Base-by-base conservation (phyloP, 2,113 vertebrate genomes). In the Mastomys natalensis region DNA sequence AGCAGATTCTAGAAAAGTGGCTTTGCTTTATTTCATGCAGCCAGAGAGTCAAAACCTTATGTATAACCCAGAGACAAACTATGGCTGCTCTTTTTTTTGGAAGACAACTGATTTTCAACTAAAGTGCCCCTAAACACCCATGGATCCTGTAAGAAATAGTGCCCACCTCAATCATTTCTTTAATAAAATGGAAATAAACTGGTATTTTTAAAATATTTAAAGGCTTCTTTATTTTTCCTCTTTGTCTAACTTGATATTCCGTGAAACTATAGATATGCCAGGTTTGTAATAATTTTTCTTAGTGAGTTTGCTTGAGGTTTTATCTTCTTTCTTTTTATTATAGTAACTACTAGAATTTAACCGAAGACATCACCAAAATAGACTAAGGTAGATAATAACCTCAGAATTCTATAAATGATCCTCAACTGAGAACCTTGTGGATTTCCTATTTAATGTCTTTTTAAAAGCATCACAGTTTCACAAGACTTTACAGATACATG, bases 261-360 rank as follows among this genome's bases (percentile, higher is more conserved):
- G 51, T 68, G 80, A 76, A 97, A 93, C 89, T 96, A 97, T 96
- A 95, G 96, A 73, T 90, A 84, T 95, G 94, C 72, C 8, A 91
- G 94, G 29, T 43, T 26, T 95, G 34, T 93, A 93, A 97, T 97
- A 94, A 96, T 97, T 98, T 98, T 98, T 97, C 97, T 97, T 97
- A 98, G 96, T 98, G 96, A 95, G 97, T 98, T 98, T 98, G 95
- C 96, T 98, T 97, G 97, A 98, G 89, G 64, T 97, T 97, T 98
- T 97, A 95, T 88, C 48, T 89, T 95, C 95, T 34, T 95, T 51
- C 85, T 92, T 91, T 77, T 96, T 64, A 89, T 98, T 97, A 96
- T 96, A 92, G 43, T 93, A 98, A 98, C 93, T 87, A 92, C 96
- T 97, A 93, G 5, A 96, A 96, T 91, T 97, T 96, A 96, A 95